A percentile compares a stretch with the other conserved stretches of the same genome.
phyloP scores from a whole-genome alignment of 2,888 invertebrate genomes.

The Cosmopolites sordidus region DNA sequence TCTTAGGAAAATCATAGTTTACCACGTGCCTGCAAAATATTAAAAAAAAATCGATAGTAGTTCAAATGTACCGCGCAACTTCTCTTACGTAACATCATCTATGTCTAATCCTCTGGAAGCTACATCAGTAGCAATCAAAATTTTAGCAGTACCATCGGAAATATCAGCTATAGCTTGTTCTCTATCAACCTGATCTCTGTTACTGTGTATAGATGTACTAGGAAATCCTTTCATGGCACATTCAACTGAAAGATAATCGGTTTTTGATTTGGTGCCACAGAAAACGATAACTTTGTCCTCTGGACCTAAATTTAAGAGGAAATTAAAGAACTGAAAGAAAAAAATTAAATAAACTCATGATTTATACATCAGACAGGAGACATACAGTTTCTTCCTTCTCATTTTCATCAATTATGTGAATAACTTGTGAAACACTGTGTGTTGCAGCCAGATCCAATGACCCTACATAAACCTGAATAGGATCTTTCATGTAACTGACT shows the following conservation, averaged over 20 bases:
- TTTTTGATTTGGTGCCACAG: slow-evolving; percentile 80
- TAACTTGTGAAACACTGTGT: slow-evolving; percentile 77
- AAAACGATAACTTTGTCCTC: slow-evolving; percentile 87
- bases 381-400: slow-evolving; percentile 63
- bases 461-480: slow-evolving; percentile 87
- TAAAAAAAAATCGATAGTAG: not conserved
- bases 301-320: slow-evolving; percentile 64
- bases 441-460: slow-evolving; percentile 84
- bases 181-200: slow-evolving; percentile 70
- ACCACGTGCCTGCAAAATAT: slow-evolving; percentile 64
- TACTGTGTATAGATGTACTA: slow-evolving; percentile 85
- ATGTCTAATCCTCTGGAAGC: slow-evolving; percentile 93
- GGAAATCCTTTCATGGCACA: slow-evolving; percentile 63
- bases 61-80: no score
- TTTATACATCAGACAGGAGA: slow-evolving; percentile 1
- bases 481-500: slow-evolving; percentile 81
- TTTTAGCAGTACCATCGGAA: slow-evolving; percentile 69
- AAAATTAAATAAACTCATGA: not conserved
- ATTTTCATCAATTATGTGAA: slow-evolving; percentile 64
- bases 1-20: slow-evolving; percentile 89
- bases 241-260: slow-evolving; percentile 79
- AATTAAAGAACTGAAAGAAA: slow-evolving; percentile 58
- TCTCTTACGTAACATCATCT: slow-evolving; percentile 74
- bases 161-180: slow-evolving; percentile 83
- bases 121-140: slow-evolving; percentile 92